phyloP scores from a whole-genome alignment of 2,888 invertebrate species.

The Acrocyrtus sp. region DNA sequence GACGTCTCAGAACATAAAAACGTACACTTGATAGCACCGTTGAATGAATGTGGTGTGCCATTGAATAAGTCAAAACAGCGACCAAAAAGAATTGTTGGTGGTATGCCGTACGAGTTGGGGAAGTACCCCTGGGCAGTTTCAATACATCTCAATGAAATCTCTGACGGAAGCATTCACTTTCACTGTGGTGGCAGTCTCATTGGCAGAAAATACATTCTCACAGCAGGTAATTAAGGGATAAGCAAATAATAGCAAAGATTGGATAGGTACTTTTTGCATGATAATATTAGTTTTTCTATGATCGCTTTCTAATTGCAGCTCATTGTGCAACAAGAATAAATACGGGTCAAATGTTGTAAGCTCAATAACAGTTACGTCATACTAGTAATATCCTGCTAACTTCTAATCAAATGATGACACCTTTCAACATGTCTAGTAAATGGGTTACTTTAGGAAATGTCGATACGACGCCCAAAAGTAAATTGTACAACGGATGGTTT shows the following conservation, averaged over 20 bases:
- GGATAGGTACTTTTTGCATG: neutral
- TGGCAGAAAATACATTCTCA: slow-evolving; percentile 9
- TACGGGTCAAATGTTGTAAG: slow-evolving; percentile 34
- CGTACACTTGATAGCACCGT: slow-evolving; percentile 22
- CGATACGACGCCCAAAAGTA: slow-evolving; percentile 20
- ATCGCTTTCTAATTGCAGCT: slow-evolving; percentile 15
- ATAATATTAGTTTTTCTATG: neutral
- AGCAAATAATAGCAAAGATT: neutral
- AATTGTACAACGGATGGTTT: slow-evolving; percentile 25
- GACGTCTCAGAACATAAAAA: slow-evolving; percentile 41
- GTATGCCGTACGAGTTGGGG: slow-evolving; percentile 43
- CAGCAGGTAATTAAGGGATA: slow-evolving; percentile 19
- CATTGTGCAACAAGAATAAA: slow-evolving; percentile 32
- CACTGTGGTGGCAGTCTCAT: slow-evolving; percentile 42
- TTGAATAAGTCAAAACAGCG: slow-evolving; percentile 1
- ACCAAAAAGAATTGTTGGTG: slow-evolving; percentile 52
- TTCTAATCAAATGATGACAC: neutral
- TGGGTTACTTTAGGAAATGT: slow-evolving; percentile 34
- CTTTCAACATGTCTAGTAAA: slow-evolving; percentile 4
- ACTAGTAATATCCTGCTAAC: too few relatives aligned
- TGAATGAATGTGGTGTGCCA: slow-evolving; percentile 36
- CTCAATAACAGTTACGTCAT: too few relatives aligned
- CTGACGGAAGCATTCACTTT: slow-evolving; percentile 6
- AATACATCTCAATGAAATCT: slow-evolving; percentile 2
- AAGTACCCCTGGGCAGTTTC: slow-evolving; percentile 45